phyloP scores from a whole-genome alignment of 1,140 invertebrate species.

The Tetramorium alpestre region DNA sequence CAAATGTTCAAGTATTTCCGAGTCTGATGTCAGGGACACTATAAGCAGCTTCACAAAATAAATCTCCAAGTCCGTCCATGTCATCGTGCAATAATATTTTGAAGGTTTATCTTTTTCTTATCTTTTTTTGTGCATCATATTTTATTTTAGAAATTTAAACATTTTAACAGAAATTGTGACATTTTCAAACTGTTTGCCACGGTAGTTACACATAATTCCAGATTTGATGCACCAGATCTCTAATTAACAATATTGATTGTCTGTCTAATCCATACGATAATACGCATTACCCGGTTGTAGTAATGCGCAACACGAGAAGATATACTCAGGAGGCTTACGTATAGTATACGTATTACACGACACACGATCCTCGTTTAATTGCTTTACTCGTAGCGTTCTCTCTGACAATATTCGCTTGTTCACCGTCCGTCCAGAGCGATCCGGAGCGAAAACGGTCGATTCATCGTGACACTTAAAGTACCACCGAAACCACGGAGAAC shows the following conservation, averaged over 20 bases:
- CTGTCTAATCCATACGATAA: background rate
- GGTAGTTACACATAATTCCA: background rate
- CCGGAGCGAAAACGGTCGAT: constrained; percentile 37
- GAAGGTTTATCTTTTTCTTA: too few species aligned
- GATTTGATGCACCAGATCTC: background rate
- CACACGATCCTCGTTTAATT: constrained; percentile 35
- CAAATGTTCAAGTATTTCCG: constrained; percentile 28
- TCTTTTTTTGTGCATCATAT: too few species aligned
- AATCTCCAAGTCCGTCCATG: background rate
- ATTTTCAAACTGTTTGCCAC: background rate
- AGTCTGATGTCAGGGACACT: constrained; percentile 13
- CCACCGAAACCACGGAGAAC: constrained; percentile 39
- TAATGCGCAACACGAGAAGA: constrained; percentile 1
- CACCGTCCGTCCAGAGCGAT: background rate
- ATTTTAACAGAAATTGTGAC: too few species aligned
- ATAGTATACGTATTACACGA: constrained; percentile 3
- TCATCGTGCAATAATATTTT: background rate
- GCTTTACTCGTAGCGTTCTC: constrained; percentile 41
- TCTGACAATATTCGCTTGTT: constrained; percentile 37
- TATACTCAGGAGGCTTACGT: background rate
- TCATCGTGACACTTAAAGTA: constrained; percentile 40
- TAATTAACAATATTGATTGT: constrained; percentile 26
- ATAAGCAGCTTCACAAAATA: constrained; percentile 3
- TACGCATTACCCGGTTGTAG: constrained; percentile 28
- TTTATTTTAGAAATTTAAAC: background rate